Percentiles rank a stretch among this genome's conserved stretches.
Conservation (phyloP, 2,797 vertebrate genomes). For the Kryptopterus vitreolus region DNA sequence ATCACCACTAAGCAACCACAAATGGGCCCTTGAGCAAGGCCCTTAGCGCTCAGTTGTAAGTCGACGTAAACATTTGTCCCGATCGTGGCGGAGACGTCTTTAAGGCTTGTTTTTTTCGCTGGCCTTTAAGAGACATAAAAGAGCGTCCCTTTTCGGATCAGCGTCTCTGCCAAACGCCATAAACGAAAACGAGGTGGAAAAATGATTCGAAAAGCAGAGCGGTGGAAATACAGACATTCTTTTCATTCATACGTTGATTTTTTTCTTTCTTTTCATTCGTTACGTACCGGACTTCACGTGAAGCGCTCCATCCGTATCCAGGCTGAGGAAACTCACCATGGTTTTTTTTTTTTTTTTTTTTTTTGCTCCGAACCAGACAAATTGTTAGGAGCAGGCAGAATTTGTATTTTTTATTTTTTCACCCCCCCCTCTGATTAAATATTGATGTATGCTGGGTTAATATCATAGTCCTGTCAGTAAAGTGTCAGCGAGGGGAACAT, state of each 20-base stretch:
- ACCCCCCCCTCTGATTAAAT: constrained; percentile 37
- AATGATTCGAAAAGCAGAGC: background rate
- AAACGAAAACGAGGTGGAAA: background rate
- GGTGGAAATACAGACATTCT: background rate
- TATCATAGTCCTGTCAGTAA: constrained; percentile 26
- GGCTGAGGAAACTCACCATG: background rate
- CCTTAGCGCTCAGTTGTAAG: too few species aligned
- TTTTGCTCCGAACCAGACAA: background rate
- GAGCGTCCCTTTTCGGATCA: background rate
- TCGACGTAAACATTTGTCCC: too few species aligned
- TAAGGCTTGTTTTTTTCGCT: too few species aligned
- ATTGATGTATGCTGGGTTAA: constrained; percentile 4
- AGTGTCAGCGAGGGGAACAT: constrained; percentile 22
- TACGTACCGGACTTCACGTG: background rate
- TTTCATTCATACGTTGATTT: background rate
- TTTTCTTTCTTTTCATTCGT: background rate
- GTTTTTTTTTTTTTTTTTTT: too few species aligned
- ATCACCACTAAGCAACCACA: too few species aligned
- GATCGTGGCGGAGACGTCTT: too few species aligned
- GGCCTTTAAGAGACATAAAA: background rate
- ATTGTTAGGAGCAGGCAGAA: constrained; percentile 10
- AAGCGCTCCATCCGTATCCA: too few species aligned
- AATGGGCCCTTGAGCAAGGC: too few species aligned
- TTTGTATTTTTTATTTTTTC: background rate
- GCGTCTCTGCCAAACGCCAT: background rate